Base-by-base conservation (phyloP, 2,888 invertebrate species). In the Archips crataeganus region DNA sequence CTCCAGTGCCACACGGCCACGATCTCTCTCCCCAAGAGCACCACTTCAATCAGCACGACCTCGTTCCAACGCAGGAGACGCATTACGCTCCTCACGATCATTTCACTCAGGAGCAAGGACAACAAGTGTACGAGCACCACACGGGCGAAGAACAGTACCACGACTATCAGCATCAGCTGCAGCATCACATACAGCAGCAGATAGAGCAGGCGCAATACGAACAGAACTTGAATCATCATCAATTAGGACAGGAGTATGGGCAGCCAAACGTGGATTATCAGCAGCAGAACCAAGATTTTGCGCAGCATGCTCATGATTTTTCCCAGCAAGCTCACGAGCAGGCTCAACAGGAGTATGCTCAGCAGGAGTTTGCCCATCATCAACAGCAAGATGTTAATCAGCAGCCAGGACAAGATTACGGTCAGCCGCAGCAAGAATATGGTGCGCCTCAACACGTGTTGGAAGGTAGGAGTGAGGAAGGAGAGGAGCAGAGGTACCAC, bases 121-220 rank as follows among this genome's bases (percentile, higher is more conserved):
- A 86, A n/a, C 93, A 93, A 76, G 89, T 89, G 1, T 92, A 84
- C 77, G 93, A 93, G 76, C 91, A 93, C 2, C 91, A 92, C 74
- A 85, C 85, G 0, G 88, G 85, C 0, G 85, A 87, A 3, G 87
- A 81, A 51, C 83, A 91, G 75, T 89, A 87, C 75, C 83, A 89
- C 69, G 89, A 92, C 70, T 87, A 87, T 71, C 90, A 92, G 61
- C 85, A 90, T 54, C 91, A 93, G 70, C 77, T 92, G 64, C 91
- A 93, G 71, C 89, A 92, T 59, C 91, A 93, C 71, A 87, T 91
- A 9, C 92, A 93, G 67, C 92, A 93, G 59, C 93, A 94, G 75
- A 80, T 92, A 9, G 92, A 92, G 9, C 92, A 92, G 72, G 87
- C 88, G 23, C 88, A 88, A 70, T 83, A 83, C 64, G 83, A 82